phyloP scores from a whole-genome alignment of 2,113 vertebrate species.

The Tonatia bakeri region DNA sequence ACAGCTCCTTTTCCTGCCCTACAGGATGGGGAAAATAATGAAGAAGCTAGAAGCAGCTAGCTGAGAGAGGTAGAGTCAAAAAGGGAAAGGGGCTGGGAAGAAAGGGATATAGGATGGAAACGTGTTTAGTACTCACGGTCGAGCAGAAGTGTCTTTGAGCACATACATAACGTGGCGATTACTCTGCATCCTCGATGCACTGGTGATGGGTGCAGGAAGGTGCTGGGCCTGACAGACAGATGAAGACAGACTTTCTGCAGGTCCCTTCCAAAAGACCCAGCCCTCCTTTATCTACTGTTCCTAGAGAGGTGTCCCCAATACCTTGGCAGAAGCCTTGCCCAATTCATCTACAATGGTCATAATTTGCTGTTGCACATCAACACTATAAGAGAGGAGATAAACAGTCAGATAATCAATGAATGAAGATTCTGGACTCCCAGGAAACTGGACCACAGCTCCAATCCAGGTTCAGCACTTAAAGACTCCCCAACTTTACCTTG shows the following conservation, averaged over 20 bases:
- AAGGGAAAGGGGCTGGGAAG: neutral
- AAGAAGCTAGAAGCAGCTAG: neutral
- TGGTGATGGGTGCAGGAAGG: conserved; percentile 88
- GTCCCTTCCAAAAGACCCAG: neutral
- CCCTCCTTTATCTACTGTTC: neutral
- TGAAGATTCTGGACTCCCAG: neutral
- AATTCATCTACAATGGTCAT: conserved; percentile 79
- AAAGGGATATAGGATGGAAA: neutral
- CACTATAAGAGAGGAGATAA: conserved; percentile 53
- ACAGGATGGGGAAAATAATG: neutral
- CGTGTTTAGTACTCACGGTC: conserved; percentile 77
- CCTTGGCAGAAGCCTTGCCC: conserved; percentile 82
- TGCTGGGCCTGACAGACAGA: conserved; percentile 85
- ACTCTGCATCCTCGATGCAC: conserved; percentile 87
- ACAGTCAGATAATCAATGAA: neutral
- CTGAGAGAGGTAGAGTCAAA: neutral
- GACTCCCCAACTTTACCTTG: neutral
- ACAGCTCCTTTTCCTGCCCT: conserved; percentile 83
- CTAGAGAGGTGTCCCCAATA: conserved; percentile 18
- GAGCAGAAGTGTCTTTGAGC: conserved; percentile 86
- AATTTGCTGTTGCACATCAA: conserved; percentile 77
- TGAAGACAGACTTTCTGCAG: neutral
- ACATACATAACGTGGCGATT: conserved; percentile 90
- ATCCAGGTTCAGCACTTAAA: neutral
- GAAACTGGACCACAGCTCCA: neutral